These are phyloP conservation scores for Gymnosoma rotundatum DNA, from an alignment of 2,888 invertebrate species.

Conservation along the genomic window DNA sequence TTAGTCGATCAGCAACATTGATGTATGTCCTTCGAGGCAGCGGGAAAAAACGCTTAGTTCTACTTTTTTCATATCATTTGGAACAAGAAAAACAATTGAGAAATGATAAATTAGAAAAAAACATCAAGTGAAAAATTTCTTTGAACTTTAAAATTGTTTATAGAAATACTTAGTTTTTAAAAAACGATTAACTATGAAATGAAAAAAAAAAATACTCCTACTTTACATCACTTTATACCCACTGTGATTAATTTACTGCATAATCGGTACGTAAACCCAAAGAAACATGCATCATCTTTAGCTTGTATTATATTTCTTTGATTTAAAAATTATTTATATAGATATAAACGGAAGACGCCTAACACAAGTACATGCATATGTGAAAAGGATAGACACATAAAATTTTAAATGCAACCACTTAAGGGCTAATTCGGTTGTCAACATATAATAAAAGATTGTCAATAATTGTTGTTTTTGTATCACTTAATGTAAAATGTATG, in stretches of 20 bases:
- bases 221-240: not conserved
- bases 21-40: too few relatives aligned
- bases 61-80: too few relatives aligned
- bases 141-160: too few relatives aligned
- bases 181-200: too few relatives aligned
- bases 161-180: too few relatives aligned
- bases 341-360: slow-evolving; percentile 18
- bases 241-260: slow-evolving; percentile 6
- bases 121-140: too few relatives aligned
- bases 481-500: slow-evolving; percentile 23
- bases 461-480: slow-evolving; percentile 41
- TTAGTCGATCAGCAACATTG: too few relatives aligned
- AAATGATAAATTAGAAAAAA: too few relatives aligned
- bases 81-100: too few relatives aligned
- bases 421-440: slow-evolving; percentile 70
- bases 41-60: too few relatives aligned
- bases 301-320: slow-evolving; percentile 9
- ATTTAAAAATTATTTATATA: slow-evolving; percentile 30
- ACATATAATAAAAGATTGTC: slow-evolving; percentile 57
- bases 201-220: too few relatives aligned
- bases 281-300: slow-evolving; percentile 34
- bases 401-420: slow-evolving; percentile 67
- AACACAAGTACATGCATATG: not conserved
- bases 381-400: slow-evolving; percentile 37
- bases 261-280: not conserved